Conservation (phyloP, 92 coral and sea anemone genomes). For the Zoanthus sociatus region DNA sequence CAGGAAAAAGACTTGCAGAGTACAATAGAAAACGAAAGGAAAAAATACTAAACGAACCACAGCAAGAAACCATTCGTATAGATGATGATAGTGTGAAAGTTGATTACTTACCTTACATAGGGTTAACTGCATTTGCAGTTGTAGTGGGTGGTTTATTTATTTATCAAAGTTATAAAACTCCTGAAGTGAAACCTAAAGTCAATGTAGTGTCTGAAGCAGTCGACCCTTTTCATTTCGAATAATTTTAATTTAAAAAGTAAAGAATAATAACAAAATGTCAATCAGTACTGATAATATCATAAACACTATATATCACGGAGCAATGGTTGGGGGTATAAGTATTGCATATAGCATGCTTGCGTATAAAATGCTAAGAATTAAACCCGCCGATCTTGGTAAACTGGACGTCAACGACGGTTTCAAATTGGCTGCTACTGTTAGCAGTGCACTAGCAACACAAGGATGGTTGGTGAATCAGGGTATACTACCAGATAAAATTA, state of each 20-base stretch:
- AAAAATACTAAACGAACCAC: no score
- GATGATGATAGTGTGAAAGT: no score
- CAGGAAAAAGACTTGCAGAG: slow-evolving; percentile 31
- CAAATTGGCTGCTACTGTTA: slow-evolving; percentile 24
- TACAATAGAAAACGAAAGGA: slow-evolving; percentile 15
- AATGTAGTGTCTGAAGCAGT: no score
- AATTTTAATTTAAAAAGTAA: neutral
- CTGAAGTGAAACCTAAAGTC: no score
- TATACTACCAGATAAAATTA: slow-evolving; percentile 35
- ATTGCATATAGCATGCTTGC: slow-evolving; percentile 27
- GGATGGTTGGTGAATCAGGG: slow-evolving; percentile 36
- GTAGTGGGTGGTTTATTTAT: no score
- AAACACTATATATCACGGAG: slow-evolving; percentile 30
- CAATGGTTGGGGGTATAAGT: slow-evolving; percentile 29
- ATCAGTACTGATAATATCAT: slow-evolving; percentile 18
- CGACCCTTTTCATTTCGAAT: neutral
- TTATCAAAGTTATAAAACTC: no score
- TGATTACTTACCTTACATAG: no score
- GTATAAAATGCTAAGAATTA: slow-evolving; percentile 10
- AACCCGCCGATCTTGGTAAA: slow-evolving; percentile 34
- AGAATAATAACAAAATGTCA: slow-evolving; percentile 19
- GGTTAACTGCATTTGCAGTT: no score
- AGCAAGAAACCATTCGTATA: no score
- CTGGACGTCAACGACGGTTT: slow-evolving; percentile 4
- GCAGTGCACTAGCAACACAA: slow-evolving; percentile 33